phyloP scores from a whole-genome alignment of 1,140 invertebrate species.

The Penaeus japonicus region DNA sequence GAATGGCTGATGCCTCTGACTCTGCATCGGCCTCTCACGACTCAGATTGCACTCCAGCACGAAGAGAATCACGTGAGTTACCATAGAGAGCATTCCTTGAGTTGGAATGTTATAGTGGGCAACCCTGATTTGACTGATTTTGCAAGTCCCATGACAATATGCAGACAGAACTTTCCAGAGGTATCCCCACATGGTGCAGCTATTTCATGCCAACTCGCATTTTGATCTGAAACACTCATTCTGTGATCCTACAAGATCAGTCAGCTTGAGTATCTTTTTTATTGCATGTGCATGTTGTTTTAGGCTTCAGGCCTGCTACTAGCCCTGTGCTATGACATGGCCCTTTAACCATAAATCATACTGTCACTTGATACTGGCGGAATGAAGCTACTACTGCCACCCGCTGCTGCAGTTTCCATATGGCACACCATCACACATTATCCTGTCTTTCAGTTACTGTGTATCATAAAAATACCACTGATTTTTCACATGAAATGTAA shows the following conservation, averaged over 20 bases:
- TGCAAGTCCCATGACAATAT: no score
- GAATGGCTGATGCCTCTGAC: constrained; percentile 62
- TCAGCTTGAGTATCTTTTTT: constrained; percentile 29
- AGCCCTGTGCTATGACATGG: constrained; percentile 1
- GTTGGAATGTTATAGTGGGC: no score
- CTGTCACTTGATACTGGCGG: constrained; percentile 29
- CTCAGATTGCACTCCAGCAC: constrained; percentile 22
- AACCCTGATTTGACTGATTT: no score
- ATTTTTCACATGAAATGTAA: neutral
- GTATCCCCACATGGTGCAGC: neutral
- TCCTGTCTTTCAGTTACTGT: no score
- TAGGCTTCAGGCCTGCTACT: neutral
- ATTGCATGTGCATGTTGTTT: constrained; percentile 42
- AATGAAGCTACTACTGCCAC: neutral
- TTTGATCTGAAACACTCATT: neutral
- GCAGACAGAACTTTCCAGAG: neutral
- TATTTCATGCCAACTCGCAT: constrained; percentile 18
- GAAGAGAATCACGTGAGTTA: constrained; percentile 36
- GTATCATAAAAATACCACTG: neutral
- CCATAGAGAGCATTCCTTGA: neutral
- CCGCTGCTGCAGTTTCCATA: neutral
- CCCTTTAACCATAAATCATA: neutral
- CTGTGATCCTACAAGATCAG: constrained; percentile 16
- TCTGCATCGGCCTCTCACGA: constrained; percentile 22
- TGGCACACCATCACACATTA: no score